Evolutionary conservation across 2,888 invertebrate genomes (phyloP).

Genomic region (Leptopilina syphax): DNA sequence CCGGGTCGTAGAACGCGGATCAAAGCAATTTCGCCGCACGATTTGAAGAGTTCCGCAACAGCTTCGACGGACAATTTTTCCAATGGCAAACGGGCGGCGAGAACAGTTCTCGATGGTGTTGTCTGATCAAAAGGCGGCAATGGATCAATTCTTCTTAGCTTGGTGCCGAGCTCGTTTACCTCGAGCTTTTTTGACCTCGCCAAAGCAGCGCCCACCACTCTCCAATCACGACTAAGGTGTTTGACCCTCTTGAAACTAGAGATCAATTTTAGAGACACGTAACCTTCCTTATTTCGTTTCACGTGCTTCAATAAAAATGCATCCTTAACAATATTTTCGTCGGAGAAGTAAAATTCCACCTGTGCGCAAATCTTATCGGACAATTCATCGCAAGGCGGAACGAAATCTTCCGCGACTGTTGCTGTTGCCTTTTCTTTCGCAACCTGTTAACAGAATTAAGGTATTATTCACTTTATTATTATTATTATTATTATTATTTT

Average conservation of each 20-base stretch:
- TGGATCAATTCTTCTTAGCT: conserved; percentile 90
- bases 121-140: conserved; percentile 95
- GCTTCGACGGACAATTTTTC: conserved; percentile 92
- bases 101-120: conserved; percentile 93
- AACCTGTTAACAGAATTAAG: conserved; percentile 29
- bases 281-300: conserved; percentile 95
- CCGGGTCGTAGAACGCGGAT: conserved; percentile 93
- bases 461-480: too few species aligned
- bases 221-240: conserved; percentile 95
- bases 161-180: conserved; percentile 94
- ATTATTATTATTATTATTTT: not conserved
- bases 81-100: conserved; percentile 90
- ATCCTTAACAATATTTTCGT: conserved; percentile 96
- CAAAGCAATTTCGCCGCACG: conserved; percentile 93
- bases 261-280: conserved; percentile 94
- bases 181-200: conserved; percentile 88
- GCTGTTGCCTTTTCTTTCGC: conserved; percentile 18
- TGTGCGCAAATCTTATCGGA: conserved; percentile 89
- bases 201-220: conserved; percentile 92
- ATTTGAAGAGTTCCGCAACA: conserved; percentile 92
- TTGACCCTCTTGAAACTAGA: conserved; percentile 97
- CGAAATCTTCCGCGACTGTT: conserved; percentile 64
- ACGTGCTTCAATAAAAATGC: conserved; percentile 97
- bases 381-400: conserved; percentile 85
- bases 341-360: conserved; percentile 97